Evolutionary conservation across 2,113 vertebrate genomes (phyloP).

Genomic region (Steatornis caripensis): DNA sequence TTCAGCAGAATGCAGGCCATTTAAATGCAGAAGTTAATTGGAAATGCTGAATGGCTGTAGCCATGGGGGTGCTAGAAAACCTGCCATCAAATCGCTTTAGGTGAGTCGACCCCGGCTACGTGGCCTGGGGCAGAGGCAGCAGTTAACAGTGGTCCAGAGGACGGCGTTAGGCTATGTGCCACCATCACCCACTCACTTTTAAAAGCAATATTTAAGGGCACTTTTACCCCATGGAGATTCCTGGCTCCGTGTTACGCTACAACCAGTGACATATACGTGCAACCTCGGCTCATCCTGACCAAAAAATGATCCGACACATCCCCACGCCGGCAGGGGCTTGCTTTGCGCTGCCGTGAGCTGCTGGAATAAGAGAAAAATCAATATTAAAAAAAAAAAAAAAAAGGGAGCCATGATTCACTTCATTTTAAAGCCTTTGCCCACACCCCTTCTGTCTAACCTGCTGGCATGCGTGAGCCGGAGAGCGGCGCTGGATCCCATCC

Average conservation of each 20-base stretch:
- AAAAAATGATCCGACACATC: neutral
- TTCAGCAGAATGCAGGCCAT: neutral
- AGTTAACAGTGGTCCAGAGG: neutral
- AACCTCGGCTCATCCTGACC: neutral
- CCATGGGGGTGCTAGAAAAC: neutral
- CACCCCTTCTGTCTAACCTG: constrained; percentile 6
- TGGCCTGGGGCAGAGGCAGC: neutral
- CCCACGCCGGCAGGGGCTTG: neutral
- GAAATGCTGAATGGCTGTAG: neutral
- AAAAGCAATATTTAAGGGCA: neutral
- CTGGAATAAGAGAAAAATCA: neutral
- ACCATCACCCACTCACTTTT: neutral
- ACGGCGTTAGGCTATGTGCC: neutral
- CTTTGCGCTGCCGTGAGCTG: neutral
- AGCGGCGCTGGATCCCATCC: constrained; percentile 26
- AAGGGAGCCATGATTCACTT: neutral
- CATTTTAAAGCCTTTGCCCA: neutral
- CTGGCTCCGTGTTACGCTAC: rapidly evolving
- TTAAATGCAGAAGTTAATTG: constrained; percentile 1
- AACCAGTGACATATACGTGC: neutral
- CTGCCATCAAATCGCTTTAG: neutral
- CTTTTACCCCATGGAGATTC: neutral
- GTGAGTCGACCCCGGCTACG: neutral
- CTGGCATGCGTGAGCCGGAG: neutral
- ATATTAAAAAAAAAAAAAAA: neutral